Conservation (phyloP, 2,888 invertebrate genomes). For the Panzeria rudis region DNA sequence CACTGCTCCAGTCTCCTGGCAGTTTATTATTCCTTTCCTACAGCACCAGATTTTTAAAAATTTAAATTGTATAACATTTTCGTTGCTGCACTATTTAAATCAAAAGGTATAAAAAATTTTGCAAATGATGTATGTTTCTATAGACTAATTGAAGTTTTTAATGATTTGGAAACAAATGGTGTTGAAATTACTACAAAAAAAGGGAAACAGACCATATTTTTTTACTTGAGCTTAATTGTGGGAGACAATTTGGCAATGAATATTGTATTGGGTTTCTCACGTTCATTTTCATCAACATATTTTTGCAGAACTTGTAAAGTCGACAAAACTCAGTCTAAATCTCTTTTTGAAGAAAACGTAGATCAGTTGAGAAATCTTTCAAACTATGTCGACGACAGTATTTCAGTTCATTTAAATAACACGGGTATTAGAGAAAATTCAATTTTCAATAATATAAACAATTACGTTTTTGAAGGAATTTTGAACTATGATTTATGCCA, state of each 20-base stretch:
- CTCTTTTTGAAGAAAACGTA: neutral
- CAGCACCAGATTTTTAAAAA: constrained; percentile 32
- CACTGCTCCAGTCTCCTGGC: constrained; percentile 37
- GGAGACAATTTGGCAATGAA: constrained; percentile 41
- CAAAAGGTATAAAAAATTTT: constrained; percentile 33
- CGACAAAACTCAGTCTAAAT: constrained; percentile 8
- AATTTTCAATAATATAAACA: too few species aligned
- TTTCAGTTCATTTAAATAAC: neutral
- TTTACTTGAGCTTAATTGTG: constrained; percentile 24
- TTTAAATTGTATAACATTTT: constrained; percentile 49
- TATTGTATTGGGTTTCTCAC: constrained; percentile 41
- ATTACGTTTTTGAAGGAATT: too few species aligned
- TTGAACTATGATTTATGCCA: too few species aligned
- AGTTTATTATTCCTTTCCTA: constrained; percentile 53
- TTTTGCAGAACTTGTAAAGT: constrained; percentile 40
- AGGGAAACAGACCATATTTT: constrained; percentile 13
- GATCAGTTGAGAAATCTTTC: neutral
- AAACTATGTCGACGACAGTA: neutral
- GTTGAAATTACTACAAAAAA: constrained; percentile 32
- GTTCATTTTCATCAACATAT: constrained; percentile 30
- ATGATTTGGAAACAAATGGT: constrained; percentile 40
- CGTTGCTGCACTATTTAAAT: constrained; percentile 48
- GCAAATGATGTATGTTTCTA: constrained; percentile 42
- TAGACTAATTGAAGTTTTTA: constrained; percentile 43
- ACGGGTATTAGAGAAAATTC: constrained; percentile 26